Percentiles rank a stretch among this genome's conserved stretches.
These are phyloP conservation scores for Lasioglossum vierecki DNA, from an alignment of 2,888 invertebrate genomes.

Conservation along the genomic window DNA sequence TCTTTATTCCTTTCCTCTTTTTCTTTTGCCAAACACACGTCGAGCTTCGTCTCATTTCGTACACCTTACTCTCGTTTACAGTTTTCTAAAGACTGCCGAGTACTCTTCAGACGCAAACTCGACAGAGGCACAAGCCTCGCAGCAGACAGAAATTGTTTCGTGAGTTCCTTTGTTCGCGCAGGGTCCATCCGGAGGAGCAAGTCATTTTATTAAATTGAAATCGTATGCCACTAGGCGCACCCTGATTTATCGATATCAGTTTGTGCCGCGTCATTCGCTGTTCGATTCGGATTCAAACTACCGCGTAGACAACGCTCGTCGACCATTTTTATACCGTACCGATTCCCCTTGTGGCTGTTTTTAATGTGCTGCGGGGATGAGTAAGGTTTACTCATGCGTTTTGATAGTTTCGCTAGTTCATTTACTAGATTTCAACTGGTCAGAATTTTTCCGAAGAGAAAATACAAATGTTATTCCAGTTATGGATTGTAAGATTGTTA, in stretches of 20 bases:
- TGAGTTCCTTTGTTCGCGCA: slow-evolving; percentile 14
- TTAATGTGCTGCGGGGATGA: background rate
- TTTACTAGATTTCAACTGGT: background rate
- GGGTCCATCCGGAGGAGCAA: slow-evolving; percentile 22
- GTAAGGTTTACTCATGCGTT: background rate
- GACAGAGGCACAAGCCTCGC: background rate
- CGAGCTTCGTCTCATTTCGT: slow-evolving; percentile 31
- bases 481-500: no score
- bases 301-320: background rate
- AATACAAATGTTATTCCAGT: no score
- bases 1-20: background rate
- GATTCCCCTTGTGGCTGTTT: background rate
- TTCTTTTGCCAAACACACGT: slow-evolving; percentile 15
- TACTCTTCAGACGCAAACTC: background rate
- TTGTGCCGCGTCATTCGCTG: slow-evolving; percentile 41
- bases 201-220: slow-evolving; percentile 58
- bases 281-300: slow-evolving; percentile 2
- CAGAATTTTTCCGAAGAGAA: background rate
- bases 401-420: no score
- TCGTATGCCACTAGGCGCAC: slow-evolving; percentile 24
- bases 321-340: background rate
- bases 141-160: slow-evolving; percentile 3
- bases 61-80: slow-evolving; percentile 19
- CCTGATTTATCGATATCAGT: slow-evolving; percentile 45
- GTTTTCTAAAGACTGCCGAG: slow-evolving; percentile 31